Base-by-base conservation (phyloP, 2,888 invertebrate species). In the Latheticus oryzae region DNA sequence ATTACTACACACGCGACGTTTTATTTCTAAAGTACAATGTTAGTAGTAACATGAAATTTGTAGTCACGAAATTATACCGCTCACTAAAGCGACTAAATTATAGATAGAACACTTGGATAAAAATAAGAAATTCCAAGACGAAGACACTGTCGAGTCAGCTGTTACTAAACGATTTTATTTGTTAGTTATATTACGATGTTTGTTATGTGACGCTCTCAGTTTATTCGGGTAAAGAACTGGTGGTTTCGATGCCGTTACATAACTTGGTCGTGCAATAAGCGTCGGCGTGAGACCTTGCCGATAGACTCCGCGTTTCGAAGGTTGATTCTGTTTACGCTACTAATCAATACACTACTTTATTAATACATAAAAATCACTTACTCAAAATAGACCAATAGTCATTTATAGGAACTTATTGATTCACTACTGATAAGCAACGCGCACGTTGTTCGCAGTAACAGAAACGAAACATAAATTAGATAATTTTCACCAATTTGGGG, bases 241-340 rank as follows among this genome's bases (percentile, higher is more conserved):
- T 30, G 57, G 57, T 43, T 51, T 57, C 42, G 56, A 57, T 52
- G 60, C 40, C 37, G 57, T 58, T 60, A 60, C 43, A 58, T 60
- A 60, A 60, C 58, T 57, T 48, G 33, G 48, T 40, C 32, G 47
- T 57, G 57, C 40, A 48, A n/a, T n/a, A n/a, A 45, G 60, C 57
- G 60, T 60, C 60, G 60, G 54, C 60, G 60, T 60, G 56, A 54
- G 48, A 33, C 47, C 47, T 47, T 47, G 47, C 33, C 47, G 24
- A 53, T 54, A 12, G 26, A 28, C 30, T 30, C 17, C 30, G 13
- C 45, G 32, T 30, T 42, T 35, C n/a, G 42, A 56, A 56, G 56
- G 56, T 38, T 56, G 38, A 23, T 15, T 5, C n/a, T 56, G 35
- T 56, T 56, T 56, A 50, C 28, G 30, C 30, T 38, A 11, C 19